Evolutionary conservation across 2,888 invertebrate genomes (phyloP), one percentile per base, ranked within the genome.

Genomic region (Serripes groenlandicus): DNA sequence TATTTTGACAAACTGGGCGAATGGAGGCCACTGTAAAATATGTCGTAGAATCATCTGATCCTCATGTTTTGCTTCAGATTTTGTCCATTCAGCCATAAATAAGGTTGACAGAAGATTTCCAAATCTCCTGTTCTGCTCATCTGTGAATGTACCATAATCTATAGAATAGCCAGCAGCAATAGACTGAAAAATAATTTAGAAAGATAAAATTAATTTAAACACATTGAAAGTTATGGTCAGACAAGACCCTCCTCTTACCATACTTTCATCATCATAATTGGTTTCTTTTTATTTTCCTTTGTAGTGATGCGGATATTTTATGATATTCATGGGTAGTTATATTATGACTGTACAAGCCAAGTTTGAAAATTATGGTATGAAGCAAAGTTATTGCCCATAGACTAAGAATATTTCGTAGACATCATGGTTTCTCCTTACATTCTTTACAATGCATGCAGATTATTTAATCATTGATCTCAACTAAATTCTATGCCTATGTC

Each of bases 11-110:
- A 78, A 81, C 9, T 80, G 78, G 3, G 58, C 21, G 56, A 86
- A 85, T 70, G 86, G 85, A 60, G 83, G 42, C 86, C 86, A 88
- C 11, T 28, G 69, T 28, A 88, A 69, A 9, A 80, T 71, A 56
- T 76, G 80, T 5, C 58, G n/a, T 11, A 88, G 56, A 23, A 83
- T 75, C 35, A 3, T 49, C n/a, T 69, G 58, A 32, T 62, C 62
- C 18, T 49, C 37, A 1, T 49, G 28, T 4, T 42, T 49, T 0
- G n/a, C 35, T 32, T 30, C 32, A 58, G 9, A 1, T 52, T 74
- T 79, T n/a, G 32, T 34, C 75, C 75, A 80, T 35, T 80, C 80
- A 1, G 42, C 32, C 26, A 73, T 30, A 73, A 81, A 77, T 28
- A 81, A n/a, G 3, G 49, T 58, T n/a, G 73, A 81, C 56, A 81